A percentile compares a stretch with the other conserved stretches of the same genome.
These are phyloP conservation scores for Orchesellides sinensis DNA, from an alignment of 2,888 invertebrate species.

Conservation along the genomic window DNA sequence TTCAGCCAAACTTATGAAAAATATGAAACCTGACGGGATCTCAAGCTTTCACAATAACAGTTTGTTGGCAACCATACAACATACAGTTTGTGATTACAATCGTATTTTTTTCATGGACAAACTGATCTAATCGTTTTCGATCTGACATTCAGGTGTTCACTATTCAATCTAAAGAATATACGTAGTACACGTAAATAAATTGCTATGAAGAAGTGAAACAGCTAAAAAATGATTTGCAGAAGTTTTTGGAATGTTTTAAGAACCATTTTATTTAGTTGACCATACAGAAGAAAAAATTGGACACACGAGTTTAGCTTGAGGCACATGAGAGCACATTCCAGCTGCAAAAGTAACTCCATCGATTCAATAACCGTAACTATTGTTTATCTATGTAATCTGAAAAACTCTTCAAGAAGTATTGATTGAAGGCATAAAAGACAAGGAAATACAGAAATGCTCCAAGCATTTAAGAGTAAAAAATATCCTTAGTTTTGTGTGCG, in stretches of 20 bases:
- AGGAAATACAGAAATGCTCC: conserved; percentile 55
- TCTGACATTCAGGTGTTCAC: no score
- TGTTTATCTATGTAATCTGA: conserved; percentile 42
- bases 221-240: conserved; percentile 3
- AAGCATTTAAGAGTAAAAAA: conserved; percentile 16
- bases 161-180: no score
- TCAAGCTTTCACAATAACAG: no score
- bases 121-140: no score
- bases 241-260: conserved; percentile 7
- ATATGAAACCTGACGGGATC: no score
- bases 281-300: conserved; percentile 13
- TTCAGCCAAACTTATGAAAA: no score
- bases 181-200: no score
- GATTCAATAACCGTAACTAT: conserved; percentile 34
- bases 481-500: conserved; percentile 23
- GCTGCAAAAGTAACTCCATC: conserved; percentile 28
- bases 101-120: no score
- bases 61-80: no score
- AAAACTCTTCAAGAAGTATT: conserved; percentile 2
- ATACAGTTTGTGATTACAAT: no score
- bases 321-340: conserved; percentile 41
- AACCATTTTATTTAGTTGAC: conserved; percentile 18
- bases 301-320: conserved; percentile 52
- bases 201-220: no score
- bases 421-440: conserved; percentile 63